Percentiles rank a stretch among this genome's conserved stretches.
Conservation (phyloP, 2,888 invertebrate species). For the Sesia apiformis region DNA sequence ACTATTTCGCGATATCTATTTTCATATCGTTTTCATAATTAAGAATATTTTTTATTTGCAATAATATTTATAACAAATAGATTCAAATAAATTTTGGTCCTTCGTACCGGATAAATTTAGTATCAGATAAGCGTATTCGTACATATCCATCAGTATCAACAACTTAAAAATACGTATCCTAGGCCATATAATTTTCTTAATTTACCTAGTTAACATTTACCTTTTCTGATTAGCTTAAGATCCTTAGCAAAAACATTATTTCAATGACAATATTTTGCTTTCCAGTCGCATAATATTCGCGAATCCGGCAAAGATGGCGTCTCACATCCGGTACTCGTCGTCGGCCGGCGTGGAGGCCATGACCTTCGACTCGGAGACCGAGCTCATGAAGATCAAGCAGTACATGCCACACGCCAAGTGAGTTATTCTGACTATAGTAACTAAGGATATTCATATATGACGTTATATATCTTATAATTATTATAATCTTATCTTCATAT, state of each 20-base stretch:
- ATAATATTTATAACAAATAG: too few relatives aligned
- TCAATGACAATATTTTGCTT: not conserved
- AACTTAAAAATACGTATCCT: not conserved
- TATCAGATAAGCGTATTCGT: too few relatives aligned
- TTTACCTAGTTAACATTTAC: not conserved
- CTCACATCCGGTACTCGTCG: slow-evolving; percentile 90
- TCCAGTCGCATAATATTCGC: slow-evolving; percentile 91
- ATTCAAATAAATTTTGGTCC: too few relatives aligned
- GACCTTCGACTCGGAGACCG: slow-evolving; percentile 96
- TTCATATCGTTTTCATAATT: too few relatives aligned
- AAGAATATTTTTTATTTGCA: too few relatives aligned
- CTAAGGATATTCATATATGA: too few relatives aligned
- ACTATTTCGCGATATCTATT: too few relatives aligned
- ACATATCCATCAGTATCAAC: not conserved
- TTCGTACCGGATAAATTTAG: too few relatives aligned
- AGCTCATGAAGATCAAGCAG: slow-evolving; percentile 91
- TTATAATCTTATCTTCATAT: too few relatives aligned
- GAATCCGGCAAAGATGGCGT: slow-evolving; percentile 95
- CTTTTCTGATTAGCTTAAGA: too few relatives aligned
- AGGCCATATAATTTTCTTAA: not conserved
- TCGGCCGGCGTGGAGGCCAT: slow-evolving; percentile 84
- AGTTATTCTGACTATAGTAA: slow-evolving; percentile 23
- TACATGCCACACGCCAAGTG: slow-evolving; percentile 88
- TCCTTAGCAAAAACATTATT: not conserved
- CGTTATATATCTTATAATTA: too few relatives aligned